Conservation (phyloP, 2,888 invertebrate genomes). For the Plutella xylostella region DNA sequence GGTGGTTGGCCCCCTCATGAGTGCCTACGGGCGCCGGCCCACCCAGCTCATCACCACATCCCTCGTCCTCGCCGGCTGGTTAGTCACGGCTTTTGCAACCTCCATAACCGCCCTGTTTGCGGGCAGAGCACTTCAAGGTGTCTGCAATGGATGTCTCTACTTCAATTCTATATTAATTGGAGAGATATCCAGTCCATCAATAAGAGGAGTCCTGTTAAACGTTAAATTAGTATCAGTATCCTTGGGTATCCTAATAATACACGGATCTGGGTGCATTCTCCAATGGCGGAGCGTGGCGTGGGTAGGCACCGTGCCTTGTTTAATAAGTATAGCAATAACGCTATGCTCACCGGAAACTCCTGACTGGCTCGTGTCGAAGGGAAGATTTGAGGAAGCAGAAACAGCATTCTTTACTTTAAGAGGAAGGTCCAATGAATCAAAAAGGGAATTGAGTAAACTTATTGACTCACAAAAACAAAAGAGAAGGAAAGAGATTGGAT, state of each 20-base stretch:
- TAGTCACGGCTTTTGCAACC: neutral
- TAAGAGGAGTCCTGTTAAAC: neutral
- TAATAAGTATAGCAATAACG: neutral
- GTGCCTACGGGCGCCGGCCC: neutral
- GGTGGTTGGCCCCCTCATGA: neutral
- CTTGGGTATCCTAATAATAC: slow-evolving; percentile 1
- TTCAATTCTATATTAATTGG: slow-evolving; percentile 2
- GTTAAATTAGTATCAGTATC: neutral
- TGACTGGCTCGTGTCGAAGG: neutral
- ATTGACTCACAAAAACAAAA: neutral
- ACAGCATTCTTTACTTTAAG: neutral
- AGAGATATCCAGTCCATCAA: neutral
- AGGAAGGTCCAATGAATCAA: neutral
- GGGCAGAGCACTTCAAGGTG: neutral
- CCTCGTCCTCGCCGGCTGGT: neutral
- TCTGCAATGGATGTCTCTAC: neutral
- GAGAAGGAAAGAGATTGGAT: neutral
- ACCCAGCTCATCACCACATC: neutral
- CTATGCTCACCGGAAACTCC: slow-evolving; percentile 1
- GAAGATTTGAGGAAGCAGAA: slow-evolving; percentile 5
- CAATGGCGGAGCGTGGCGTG: slow-evolving; percentile 2
- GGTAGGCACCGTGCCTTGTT: neutral
- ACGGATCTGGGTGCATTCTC: slow-evolving; percentile 1
- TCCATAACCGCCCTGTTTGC: neutral
- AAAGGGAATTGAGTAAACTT: neutral